These are phyloP conservation scores for Hydrozoanthus tunicans DNA, from an alignment of 64 coral and sea anemone genomes.

Conservation along the genomic window DNA sequence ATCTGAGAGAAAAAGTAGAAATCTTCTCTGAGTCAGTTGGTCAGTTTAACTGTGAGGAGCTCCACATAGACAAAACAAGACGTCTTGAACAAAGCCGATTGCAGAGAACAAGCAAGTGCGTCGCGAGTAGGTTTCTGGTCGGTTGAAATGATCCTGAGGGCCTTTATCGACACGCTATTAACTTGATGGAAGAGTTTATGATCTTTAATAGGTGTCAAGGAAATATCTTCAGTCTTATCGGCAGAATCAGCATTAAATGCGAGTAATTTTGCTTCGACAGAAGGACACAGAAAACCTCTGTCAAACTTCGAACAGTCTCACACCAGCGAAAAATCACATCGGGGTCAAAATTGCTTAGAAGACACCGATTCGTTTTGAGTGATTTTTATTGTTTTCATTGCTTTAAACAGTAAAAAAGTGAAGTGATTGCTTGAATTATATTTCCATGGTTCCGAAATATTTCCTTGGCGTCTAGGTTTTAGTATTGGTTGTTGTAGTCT, in stretches of 20 bases:
- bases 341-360: background rate
- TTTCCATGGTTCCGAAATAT: background rate
- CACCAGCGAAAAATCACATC: background rate
- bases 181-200: conserved; percentile 11
- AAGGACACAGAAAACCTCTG: background rate
- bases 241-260: conserved; percentile 19
- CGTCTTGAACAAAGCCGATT: background rate
- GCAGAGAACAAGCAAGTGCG: too few species aligned
- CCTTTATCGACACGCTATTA: background rate
- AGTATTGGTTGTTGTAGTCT: background rate
- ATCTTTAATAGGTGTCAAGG: background rate
- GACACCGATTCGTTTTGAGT: background rate
- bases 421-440: background rate
- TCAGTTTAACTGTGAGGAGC: background rate
- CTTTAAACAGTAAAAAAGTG: conserved; percentile 18
- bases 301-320: background rate
- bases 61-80: background rate
- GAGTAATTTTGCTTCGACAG: conserved; percentile 2
- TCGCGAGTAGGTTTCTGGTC: background rate
- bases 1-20: background rate
- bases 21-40: background rate
- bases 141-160: background rate
- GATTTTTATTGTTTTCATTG: background rate
- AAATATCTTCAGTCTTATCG: conserved; percentile 11
- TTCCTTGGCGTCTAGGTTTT: background rate